A percentile compares a stretch with the other conserved stretches of the same genome.
Evolutionary conservation across 1,140 invertebrate genomes (phyloP).

Genomic region (Hesperophylax magnus): DNA sequence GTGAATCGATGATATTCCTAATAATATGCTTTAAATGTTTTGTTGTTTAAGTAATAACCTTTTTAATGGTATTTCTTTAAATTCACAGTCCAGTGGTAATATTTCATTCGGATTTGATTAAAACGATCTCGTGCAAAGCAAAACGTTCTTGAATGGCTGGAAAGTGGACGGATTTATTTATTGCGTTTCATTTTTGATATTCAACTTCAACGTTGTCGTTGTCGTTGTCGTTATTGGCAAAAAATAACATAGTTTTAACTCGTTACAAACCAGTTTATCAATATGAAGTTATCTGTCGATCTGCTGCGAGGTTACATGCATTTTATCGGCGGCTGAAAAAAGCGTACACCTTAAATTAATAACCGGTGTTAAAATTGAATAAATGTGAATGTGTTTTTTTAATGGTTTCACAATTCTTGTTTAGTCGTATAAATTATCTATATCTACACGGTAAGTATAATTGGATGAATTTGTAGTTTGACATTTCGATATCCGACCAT

Average conservation of each 20-base stretch:
- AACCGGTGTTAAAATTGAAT: constrained; percentile 8
- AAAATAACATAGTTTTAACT: constrained; percentile 23
- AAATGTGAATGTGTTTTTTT: constrained; percentile 36
- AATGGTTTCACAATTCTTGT: constrained; percentile 7
- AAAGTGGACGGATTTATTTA: constrained; percentile 25
- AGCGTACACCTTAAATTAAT: constrained; percentile 30
- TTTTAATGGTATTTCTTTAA: no score
- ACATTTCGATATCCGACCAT: no score
- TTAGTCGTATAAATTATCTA: no score
- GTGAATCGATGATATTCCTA: no score
- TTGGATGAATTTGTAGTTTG: no score
- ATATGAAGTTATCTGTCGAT: constrained; percentile 27
- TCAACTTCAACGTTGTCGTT: constrained; percentile 22
- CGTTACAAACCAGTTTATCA: constrained; percentile 32
- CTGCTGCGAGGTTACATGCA: constrained; percentile 14
- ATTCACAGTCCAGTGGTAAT: no score
- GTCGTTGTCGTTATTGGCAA: constrained; percentile 25
- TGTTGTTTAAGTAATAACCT: no score
- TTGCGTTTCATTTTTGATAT: constrained; percentile 28
- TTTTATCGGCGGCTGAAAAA: constrained; percentile 18
- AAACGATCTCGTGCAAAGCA: background rate
- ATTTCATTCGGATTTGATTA: no score
- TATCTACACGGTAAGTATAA: no score
- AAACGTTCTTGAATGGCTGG: background rate
- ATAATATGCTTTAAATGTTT: no score